Evolutionary conservation across 1,140 invertebrate genomes (phyloP).

Genomic region (Grapholita molesta): DNA sequence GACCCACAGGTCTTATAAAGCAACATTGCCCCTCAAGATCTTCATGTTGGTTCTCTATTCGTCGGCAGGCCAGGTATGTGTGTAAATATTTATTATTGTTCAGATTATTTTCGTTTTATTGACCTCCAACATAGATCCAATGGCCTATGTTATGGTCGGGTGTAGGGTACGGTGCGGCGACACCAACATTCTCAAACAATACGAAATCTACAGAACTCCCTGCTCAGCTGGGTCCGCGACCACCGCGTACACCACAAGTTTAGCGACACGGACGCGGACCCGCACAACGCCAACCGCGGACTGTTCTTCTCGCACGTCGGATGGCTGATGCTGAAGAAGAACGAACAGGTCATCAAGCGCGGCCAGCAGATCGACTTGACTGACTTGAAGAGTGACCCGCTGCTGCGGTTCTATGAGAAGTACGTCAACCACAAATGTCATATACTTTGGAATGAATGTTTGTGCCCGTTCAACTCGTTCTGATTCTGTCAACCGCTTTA

Average conservation of each 20-base stretch:
- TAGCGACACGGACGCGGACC: conserved; percentile 89
- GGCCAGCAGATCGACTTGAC: conserved; percentile 84
- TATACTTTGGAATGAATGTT: too few species aligned
- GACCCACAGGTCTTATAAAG: conserved; percentile 93
- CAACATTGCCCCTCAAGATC: conserved; percentile 86
- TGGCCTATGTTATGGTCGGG: too few species aligned
- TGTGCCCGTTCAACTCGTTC: too few species aligned
- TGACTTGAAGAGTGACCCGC: conserved; percentile 85
- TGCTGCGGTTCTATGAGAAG: conserved; percentile 86
- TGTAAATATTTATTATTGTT: too few species aligned
- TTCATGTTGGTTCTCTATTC: conserved; percentile 87
- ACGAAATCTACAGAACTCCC: conserved; percentile 49
- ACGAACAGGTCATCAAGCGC: conserved; percentile 84
- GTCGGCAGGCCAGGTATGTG: conserved; percentile 86
- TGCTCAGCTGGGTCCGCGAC: conserved; percentile 81
- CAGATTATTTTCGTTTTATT: too few species aligned
- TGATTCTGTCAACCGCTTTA: too few species aligned
- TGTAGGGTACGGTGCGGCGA: too few species aligned
- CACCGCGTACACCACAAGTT: conserved; percentile 91
- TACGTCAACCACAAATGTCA: conserved; percentile 36
- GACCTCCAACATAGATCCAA: too few species aligned
- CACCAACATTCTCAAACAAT: too few species aligned
- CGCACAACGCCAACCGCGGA: conserved; percentile 88
- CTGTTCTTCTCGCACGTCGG: conserved; percentile 93
- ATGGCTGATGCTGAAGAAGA: conserved; percentile 89